A percentile compares a stretch with the other conserved stretches of the same genome.
phyloP scores from a whole-genome alignment of 2,888 invertebrate species.

The Eupithecia inturbata region DNA sequence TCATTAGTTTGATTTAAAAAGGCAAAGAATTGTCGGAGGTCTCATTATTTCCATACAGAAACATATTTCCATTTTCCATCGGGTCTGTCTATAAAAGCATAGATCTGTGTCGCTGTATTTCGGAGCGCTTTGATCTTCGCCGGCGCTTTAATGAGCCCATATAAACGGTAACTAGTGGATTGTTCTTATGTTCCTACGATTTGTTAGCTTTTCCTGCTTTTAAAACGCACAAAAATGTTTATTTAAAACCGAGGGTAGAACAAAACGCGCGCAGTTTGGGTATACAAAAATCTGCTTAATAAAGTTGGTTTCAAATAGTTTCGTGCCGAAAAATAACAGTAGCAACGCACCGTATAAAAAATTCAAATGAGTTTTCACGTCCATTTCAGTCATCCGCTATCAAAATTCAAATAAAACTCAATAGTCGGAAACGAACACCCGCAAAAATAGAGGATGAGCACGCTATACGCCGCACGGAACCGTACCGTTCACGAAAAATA shows the following conservation, averaged over 20 bases:
- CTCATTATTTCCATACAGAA: background rate
- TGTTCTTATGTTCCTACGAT: slow-evolving; percentile 68
- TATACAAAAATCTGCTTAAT: background rate
- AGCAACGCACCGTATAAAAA: slow-evolving; percentile 37
- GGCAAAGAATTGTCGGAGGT: background rate
- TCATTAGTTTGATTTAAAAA: background rate
- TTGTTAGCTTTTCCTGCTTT: slow-evolving; percentile 65
- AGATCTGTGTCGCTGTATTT: slow-evolving; percentile 75
- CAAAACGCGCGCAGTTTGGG: slow-evolving; percentile 8
- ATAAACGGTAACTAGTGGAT: slow-evolving; percentile 78
- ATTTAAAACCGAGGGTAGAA: slow-evolving; percentile 47
- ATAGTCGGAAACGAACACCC: slow-evolving; percentile 67
- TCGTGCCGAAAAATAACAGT: slow-evolving; percentile 12
- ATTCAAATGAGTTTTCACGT: slow-evolving; percentile 44
- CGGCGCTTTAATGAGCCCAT: slow-evolving; percentile 82
- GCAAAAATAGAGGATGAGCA: slow-evolving; percentile 63
- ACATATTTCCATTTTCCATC: slow-evolving; percentile 11
- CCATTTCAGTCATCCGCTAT: slow-evolving; percentile 51
- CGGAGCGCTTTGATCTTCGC: slow-evolving; percentile 86
- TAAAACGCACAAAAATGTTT: slow-evolving; percentile 57
- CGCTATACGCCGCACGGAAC: slow-evolving; percentile 58
- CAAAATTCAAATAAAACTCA: slow-evolving; percentile 68
- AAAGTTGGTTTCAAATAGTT: background rate
- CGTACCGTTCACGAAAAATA: slow-evolving; percentile 68
- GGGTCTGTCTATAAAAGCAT: slow-evolving; percentile 40